Evolutionary conservation across 2,888 invertebrate genomes (phyloP).

Genomic region (Pinctada fucata): DNA sequence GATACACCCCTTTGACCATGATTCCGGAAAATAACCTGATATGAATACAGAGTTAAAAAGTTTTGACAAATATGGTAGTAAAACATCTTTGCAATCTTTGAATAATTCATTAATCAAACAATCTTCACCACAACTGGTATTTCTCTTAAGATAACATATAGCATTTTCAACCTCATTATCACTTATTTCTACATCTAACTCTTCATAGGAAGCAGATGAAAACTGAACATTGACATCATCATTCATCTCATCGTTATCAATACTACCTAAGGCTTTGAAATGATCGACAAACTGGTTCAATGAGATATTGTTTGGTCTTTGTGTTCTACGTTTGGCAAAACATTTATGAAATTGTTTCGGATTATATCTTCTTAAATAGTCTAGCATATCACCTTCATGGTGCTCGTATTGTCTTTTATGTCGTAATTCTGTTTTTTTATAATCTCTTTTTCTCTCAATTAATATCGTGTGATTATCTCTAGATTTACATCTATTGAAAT

Average conservation of each 20-base stretch:
- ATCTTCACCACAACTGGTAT: constrained; percentile 20
- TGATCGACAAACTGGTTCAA: neutral
- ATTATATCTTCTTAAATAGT: neutral
- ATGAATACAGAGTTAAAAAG: constrained; percentile 33
- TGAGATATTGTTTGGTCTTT: neutral
- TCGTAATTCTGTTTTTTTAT: neutral
- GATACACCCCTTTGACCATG: constrained; percentile 36
- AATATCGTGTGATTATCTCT: neutral
- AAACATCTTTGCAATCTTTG: constrained; percentile 28
- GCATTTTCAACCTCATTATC: constrained; percentile 12
- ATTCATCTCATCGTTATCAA: neutral
- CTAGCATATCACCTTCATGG: neutral
- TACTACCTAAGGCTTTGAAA: neutral
- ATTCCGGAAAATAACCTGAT: constrained; percentile 20
- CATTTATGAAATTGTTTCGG: constrained; percentile 16
- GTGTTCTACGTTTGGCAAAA: constrained; percentile 1
- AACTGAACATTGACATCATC: neutral
- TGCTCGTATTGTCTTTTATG: no score
- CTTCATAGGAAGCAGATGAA: neutral
- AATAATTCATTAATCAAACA: constrained; percentile 34
- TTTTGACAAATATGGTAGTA: constrained; percentile 16
- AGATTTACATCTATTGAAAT: neutral
- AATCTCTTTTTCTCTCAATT: constrained; percentile 1
- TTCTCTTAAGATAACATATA: constrained; percentile 5
- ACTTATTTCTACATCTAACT: constrained; percentile 7